Conservation (phyloP, 1,140 invertebrate genomes). For the Philotrypesis tridentata region DNA sequence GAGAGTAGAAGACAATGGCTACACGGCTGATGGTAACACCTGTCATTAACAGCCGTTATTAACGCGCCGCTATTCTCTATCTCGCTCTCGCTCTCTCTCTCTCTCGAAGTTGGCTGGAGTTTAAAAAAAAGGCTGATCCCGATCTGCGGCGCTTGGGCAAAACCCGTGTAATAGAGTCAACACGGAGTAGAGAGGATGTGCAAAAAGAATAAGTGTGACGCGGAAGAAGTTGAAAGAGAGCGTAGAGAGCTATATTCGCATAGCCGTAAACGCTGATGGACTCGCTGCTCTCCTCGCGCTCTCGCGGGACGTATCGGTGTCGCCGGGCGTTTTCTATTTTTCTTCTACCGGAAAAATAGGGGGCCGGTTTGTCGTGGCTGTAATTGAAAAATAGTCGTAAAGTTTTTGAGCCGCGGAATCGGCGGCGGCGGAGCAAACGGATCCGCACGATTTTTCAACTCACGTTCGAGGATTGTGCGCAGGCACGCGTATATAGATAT, state of each 20-base stretch:
- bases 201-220: background rate
- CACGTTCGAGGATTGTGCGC: background rate
- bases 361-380: background rate
- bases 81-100: too few species aligned
- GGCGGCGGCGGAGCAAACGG: too few species aligned
- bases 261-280: background rate
- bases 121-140: slow-evolving; percentile 31
- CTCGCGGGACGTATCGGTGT: background rate
- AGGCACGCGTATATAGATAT: background rate
- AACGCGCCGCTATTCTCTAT: slow-evolving; percentile 65
- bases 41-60: slow-evolving; percentile 71
- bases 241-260: background rate
- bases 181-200: background rate
- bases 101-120: slow-evolving; percentile 18
- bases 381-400: background rate
- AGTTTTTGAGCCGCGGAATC: background rate
- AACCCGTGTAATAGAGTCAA: slow-evolving; percentile 22
- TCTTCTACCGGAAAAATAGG: background rate
- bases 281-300: too few species aligned
- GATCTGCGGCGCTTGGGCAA: background rate
- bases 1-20: slow-evolving; percentile 61
- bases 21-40: slow-evolving; percentile 59
- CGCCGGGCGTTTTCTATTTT: background rate
- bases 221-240: background rate
- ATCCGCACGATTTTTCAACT: too few species aligned